Evolutionary conservation across 1,140 invertebrate genomes (phyloP), one percentile per base, ranked within the genome.

Genomic region (Eulimnadia texana): DNA sequence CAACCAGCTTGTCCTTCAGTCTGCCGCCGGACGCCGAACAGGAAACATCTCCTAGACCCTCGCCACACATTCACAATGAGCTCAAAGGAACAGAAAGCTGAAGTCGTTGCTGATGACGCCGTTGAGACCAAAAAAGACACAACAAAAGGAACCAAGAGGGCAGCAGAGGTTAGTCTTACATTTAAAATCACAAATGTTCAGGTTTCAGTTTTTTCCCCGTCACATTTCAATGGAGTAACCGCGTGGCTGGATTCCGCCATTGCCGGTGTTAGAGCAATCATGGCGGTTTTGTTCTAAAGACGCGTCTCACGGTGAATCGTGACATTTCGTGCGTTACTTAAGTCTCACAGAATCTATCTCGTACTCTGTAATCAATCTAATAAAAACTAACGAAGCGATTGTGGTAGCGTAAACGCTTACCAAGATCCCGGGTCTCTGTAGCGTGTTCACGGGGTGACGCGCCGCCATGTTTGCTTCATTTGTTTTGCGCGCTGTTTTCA

Each of bases 51-150:
- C 60, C 24, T 19, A 16, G 19, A 22, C 29, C 53, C 23, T 51
- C 52, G 28, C 50, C 29, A 60, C 42, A 50, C 2, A 54, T 29
- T 20, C 27, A 50, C 60, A 54, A 61, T 61, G 60, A 61, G 60
- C 53, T 61, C 60, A 50, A 61, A 61, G 60, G 60, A 61, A 61
- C 50, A 50, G 25, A 61, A 50, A 51, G 50, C 49, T 20, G 60
- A 61, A 61, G 60, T 61, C 53, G 60, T 27, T 27, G 60, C 60
- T n/a, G 60, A 61, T 29, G 60, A 61, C 50, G 53, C 60, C 50
- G 50, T 28, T 28, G 53, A 52, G 20, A 51, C 51, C 28, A 61
- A 61, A 29, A 54, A 61, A 51, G 60, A 24, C 24, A 29, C 60
- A 54, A 51, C 53, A 50, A 61, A 61, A 54, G 60, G 60, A 24